Percentiles rank a stretch among this genome's conserved stretches.
Conservation (phyloP, 2,888 invertebrate genomes). For the Phengaris alcon region DNA sequence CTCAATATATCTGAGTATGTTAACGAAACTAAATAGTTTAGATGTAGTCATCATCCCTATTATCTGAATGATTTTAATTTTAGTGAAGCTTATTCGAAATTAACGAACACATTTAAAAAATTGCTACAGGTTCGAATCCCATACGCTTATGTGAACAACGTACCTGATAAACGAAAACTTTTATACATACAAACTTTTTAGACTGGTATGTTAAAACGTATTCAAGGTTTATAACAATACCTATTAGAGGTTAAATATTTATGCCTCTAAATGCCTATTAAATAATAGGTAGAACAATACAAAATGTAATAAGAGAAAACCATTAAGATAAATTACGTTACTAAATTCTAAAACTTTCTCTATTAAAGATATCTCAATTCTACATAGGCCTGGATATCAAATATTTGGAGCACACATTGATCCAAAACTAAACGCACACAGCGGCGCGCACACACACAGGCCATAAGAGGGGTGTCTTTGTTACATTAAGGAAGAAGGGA, state of each 20-base stretch:
- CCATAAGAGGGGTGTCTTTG: slow-evolving; percentile 77
- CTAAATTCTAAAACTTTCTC: slow-evolving; percentile 18
- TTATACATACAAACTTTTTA: too few relatives aligned
- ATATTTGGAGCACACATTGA: slow-evolving; percentile 62
- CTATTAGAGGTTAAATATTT: too few relatives aligned
- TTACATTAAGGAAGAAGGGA: slow-evolving; percentile 78
- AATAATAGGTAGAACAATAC: not conserved
- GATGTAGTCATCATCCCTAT: too few relatives aligned
- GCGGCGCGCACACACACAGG: slow-evolving; percentile 59
- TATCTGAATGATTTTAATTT: not conserved
- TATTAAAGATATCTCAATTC: slow-evolving; percentile 40
- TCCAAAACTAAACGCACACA: slow-evolving; percentile 64
- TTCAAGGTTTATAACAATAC: too few relatives aligned
- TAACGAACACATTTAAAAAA: not conserved
- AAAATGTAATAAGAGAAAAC: not conserved
- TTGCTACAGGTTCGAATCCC: not conserved
- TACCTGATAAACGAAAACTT: too few relatives aligned
- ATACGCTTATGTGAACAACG: not conserved
- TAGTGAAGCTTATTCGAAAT: not conserved
- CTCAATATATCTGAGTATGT: too few relatives aligned
- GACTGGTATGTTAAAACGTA: too few relatives aligned
- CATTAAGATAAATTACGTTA: not conserved
- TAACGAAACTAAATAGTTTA: too few relatives aligned
- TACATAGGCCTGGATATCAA: slow-evolving; percentile 76
- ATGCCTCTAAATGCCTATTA: not conserved